Evolutionary conservation across 2,888 invertebrate species (phyloP), one percentile per base, ranked within the genome.

Genomic region (Chloroclystis v-ata): DNA sequence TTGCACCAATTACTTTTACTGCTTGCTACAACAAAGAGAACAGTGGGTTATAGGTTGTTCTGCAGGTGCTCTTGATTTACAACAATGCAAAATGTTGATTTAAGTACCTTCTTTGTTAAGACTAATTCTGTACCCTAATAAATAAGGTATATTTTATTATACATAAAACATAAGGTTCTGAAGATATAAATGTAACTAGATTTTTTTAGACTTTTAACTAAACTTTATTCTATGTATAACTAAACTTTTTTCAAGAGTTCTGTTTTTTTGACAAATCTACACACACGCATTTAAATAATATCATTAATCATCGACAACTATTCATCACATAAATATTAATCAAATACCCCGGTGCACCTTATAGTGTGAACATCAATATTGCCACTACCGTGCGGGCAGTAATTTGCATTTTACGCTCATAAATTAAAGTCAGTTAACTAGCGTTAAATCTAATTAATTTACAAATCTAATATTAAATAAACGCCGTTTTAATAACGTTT

Each of bases 1-100:
- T 82, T 77, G 74, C 74, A 57, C 60, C 75, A 77, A 82, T 83
- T 81, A 82, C 59, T 77, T 78, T 78, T 73, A 81, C 75, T 65
- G 59, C 65, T 10, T 8, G 10, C 35, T 24, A 35, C 20, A 20
- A 33, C 33, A 33, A 33, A 33, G 26, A 26, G 7, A 26, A 26
- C 26, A 26, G 9, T 9, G 9, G 16, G 33, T 33, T n/a, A 33
- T 16, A 11, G 20, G 35, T 16, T 35, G 35, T 24, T 11, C 11
- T 20, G 10, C 10, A n/a, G 14, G 5, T 0, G 16, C 16, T n/a
- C 32, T 9, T 30, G 12, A 30, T 13, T 30, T 30, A 4, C 12
- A 9, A 13, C 4, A 1, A 30, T 9, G 30, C 2, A 9, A 13
- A 8, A 6, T 28, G 11, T 7, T 4, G 11, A n/a, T n/a, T n/a